Evolutionary conservation across 2,113 vertebrate genomes (phyloP).

Genomic region (Peucedramus taeniatus): DNA sequence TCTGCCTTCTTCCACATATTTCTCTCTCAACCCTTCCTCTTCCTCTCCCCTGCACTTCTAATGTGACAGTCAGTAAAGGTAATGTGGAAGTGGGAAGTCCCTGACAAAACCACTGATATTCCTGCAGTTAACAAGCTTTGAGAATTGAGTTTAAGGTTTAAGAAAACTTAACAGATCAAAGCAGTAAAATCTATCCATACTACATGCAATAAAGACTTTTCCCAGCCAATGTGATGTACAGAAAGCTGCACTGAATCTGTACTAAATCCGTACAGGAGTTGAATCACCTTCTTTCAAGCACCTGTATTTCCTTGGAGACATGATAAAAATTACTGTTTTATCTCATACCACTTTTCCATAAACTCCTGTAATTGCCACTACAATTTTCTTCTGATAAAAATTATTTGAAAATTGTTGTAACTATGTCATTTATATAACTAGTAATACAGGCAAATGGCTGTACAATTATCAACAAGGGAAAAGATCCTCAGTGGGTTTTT

Average conservation of each 20-base stretch:
- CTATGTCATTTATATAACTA: neutral
- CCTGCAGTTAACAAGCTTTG: neutral
- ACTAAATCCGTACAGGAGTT: neutral
- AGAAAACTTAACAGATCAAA: neutral
- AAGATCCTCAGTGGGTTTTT: neutral
- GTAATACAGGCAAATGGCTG: neutral
- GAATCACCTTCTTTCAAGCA: neutral
- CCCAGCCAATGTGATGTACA: neutral
- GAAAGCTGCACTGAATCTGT: neutral
- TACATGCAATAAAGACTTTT: neutral
- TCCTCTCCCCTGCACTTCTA: neutral
- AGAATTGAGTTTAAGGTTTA: neutral
- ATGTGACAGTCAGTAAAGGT: rapidly evolving
- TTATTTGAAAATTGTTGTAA: neutral
- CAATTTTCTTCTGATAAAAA: neutral
- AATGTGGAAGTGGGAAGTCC: neutral
- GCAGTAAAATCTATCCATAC: neutral
- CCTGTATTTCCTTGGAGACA: neutral
- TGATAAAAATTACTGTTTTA: neutral
- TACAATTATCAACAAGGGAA: neutral
- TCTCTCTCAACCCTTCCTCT: too few relatives aligned
- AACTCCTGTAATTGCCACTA: neutral
- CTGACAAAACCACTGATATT: neutral
- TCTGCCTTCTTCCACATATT: neutral
- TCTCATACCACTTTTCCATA: neutral